These are phyloP conservation scores for Cryptoleucopteryx plumbea DNA, from an alignment of 2,113 vertebrate species.

Conservation along the genomic window DNA sequence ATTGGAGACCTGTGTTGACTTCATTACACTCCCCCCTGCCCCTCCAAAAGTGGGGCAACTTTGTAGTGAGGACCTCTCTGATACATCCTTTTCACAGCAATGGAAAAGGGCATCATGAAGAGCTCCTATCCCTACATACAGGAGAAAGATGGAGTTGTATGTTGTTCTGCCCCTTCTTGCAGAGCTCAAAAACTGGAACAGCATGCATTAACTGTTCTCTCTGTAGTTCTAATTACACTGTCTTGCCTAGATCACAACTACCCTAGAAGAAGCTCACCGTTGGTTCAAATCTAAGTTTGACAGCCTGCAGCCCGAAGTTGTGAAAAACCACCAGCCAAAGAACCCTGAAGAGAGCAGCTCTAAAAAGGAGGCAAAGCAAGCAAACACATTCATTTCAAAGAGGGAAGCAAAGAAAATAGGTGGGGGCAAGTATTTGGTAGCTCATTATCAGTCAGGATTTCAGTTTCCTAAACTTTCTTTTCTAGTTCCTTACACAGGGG, in stretches of 20 bases:
- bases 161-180: background rate
- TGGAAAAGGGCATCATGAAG: background rate
- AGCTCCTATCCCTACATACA: background rate
- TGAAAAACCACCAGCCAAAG: conserved; percentile 13
- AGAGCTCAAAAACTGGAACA: background rate
- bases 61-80: background rate
- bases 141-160: background rate
- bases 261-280: conserved; percentile 65
- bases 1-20: rapidly evolving
- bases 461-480: background rate
- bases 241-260: conserved; percentile 59
- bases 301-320: conserved; percentile 54
- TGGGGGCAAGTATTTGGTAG: background rate
- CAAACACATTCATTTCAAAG: background rate
- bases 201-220: background rate
- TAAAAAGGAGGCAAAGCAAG: background rate
- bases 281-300: conserved; percentile 68
- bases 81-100: background rate
- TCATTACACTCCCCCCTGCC: background rate
- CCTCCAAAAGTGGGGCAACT: background rate
- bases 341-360: background rate
- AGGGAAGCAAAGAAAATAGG: background rate
- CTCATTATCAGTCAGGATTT: background rate
- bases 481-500: background rate
- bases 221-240: background rate